Evolutionary conservation across 2,888 invertebrate genomes (phyloP).

Genomic region (Cantharis lateralis): DNA sequence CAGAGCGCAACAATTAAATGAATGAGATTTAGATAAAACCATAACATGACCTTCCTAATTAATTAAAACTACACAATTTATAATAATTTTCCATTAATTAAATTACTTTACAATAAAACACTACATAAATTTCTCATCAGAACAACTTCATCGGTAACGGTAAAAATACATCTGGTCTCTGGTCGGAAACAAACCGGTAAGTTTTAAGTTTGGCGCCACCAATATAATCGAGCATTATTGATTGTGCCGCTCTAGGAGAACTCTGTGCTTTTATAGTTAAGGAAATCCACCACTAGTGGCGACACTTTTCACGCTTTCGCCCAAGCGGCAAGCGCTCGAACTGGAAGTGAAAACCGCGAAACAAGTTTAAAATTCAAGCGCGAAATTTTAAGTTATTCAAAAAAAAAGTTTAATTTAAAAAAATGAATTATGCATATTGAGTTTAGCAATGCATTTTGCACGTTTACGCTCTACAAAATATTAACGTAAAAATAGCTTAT

Average conservation of each 20-base stretch:
- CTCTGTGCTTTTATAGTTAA: slow-evolving; percentile 31
- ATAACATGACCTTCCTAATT: slow-evolving; percentile 3
- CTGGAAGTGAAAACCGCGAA: slow-evolving; percentile 9
- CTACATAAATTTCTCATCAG: not conserved
- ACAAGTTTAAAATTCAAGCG: not conserved
- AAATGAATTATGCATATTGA: not conserved
- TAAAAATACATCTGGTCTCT: not conserved
- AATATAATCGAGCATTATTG: slow-evolving; percentile 6
- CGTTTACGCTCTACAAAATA: not conserved
- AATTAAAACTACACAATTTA: slow-evolving; percentile 1
- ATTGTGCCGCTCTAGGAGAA: slow-evolving; percentile 10
- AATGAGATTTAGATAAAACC: slow-evolving; percentile 1
- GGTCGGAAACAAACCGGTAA: not conserved
- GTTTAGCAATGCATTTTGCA: not conserved
- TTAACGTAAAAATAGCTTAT: not conserved
- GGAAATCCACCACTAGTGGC: slow-evolving; percentile 34
- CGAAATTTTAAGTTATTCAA: slow-evolving; percentile 5
- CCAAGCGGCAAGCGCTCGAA: slow-evolving; percentile 35
- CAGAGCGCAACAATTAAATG: not conserved
- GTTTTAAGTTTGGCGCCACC: slow-evolving; percentile 16
- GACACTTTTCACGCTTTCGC: slow-evolving; percentile 29
- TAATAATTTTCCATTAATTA: slow-evolving; percentile 4
- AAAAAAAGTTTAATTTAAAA: not conserved
- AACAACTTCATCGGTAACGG: not conserved
- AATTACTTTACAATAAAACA: not conserved